phyloP scores from a whole-genome alignment of 2,113 vertebrate species.

The Motacilla tschutschensis region DNA sequence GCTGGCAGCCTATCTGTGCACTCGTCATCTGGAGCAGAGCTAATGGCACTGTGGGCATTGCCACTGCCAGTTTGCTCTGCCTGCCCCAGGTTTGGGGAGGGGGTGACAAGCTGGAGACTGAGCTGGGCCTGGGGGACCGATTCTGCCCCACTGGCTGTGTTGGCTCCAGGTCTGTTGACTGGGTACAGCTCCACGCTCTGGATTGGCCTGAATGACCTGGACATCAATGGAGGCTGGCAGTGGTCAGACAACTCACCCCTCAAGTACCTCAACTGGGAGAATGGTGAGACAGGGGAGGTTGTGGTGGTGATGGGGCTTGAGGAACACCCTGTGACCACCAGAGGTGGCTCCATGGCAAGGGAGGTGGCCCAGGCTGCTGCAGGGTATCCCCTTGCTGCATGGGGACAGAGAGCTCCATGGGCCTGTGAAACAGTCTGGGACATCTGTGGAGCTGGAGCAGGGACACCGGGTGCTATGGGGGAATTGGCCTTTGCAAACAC shows the following conservation, averaged over 20 bases:
- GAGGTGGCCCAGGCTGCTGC: accelerated
- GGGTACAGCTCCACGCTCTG: constrained; percentile 91
- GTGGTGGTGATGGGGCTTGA: neutral
- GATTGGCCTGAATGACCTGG: constrained; percentile 95
- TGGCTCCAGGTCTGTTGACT: constrained; percentile 82
- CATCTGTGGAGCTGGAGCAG: neutral
- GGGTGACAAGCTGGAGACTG: neutral
- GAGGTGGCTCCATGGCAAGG: neutral
- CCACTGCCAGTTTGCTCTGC: neutral
- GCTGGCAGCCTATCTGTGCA: neutral
- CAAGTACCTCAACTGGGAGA: constrained; percentile 97
- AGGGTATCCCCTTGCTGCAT: neutral
- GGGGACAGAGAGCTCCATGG: neutral
- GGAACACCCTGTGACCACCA: neutral
- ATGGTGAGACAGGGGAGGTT: constrained; percentile 69
- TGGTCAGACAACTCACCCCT: constrained; percentile 93
- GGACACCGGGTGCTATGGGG: neutral
- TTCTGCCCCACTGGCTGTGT: neutral
- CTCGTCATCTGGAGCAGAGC: neutral
- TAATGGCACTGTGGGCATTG: neutral
- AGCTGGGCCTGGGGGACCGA: neutral
- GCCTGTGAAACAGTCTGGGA: neutral
- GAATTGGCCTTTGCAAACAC: neutral
- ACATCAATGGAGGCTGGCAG: constrained; percentile 94
- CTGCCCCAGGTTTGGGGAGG: neutral